A percentile compares a stretch with the other conserved stretches of the same genome.
Conservation (phyloP, 2,888 invertebrate genomes). For the Polydrusus pterygomalis region DNA sequence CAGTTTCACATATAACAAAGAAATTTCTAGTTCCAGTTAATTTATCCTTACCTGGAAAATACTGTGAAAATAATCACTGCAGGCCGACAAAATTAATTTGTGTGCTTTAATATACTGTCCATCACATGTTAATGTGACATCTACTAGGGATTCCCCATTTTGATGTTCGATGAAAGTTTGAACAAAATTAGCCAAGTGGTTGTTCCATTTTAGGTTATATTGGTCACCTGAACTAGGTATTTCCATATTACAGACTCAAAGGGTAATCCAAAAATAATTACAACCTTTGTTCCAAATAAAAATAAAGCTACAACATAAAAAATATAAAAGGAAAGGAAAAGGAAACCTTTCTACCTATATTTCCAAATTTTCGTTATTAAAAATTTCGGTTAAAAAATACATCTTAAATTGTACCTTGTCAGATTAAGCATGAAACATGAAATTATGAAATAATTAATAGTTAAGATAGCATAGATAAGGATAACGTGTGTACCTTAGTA, state of each 20-base stretch:
- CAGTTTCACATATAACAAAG: too few relatives aligned
- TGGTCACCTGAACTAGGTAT: conserved; percentile 42
- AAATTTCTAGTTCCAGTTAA: not conserved
- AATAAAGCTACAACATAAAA: not conserved
- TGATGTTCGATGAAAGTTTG: conserved; percentile 72
- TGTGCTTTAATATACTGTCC: conserved; percentile 73
- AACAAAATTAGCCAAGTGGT: conserved; percentile 72
- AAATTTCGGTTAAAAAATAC: not conserved
- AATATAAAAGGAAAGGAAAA: not conserved
- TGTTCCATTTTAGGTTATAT: conserved; percentile 74
- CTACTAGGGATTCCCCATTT: conserved; percentile 70
- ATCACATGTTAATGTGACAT: conserved; percentile 73
- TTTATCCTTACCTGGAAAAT: conserved; percentile 48
- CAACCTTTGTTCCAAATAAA: not conserved
- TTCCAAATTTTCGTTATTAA: conserved; percentile 10
- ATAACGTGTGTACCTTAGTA: not conserved
- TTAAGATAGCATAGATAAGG: conserved; percentile 7
- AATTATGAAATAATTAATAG: too few relatives aligned
- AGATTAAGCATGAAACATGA: not conserved
- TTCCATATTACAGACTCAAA: conserved; percentile 23
- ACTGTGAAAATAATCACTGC: conserved; percentile 65
- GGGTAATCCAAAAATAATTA: not conserved
- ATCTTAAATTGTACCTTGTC: not conserved
- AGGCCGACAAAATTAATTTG: conserved; percentile 73
- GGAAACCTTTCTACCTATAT: too few relatives aligned